Evolutionary conservation across 2,113 vertebrate genomes (phyloP), one percentile per base, ranked within the genome.

Genomic region (Andinoacara biseriatus): DNA sequence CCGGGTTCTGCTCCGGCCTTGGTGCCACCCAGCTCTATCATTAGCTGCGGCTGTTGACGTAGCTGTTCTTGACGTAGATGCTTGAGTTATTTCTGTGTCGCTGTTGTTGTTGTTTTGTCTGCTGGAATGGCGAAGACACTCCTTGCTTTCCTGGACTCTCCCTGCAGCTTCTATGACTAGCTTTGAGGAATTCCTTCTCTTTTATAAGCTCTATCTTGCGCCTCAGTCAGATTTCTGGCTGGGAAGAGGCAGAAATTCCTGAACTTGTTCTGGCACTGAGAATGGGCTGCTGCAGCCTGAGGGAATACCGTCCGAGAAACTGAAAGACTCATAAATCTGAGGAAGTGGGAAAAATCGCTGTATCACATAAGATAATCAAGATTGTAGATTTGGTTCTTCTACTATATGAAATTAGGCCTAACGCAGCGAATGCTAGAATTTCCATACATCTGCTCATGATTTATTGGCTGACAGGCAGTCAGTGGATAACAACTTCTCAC

Each of bases 101-200:
- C 79, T 83, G 84, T 40, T 84, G 67, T 40, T 84, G 67, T 88
- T 92, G 90, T 91, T 91, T 91, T 74, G 90, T 92, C 85, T 91
- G 81, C 76, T 38, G 59, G 77, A 69, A 80, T 38, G 58, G 62
- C 9, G 13, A 87, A 80, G 81, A 85, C 62, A 54, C 57, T 83
- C 79, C 58, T 82, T 69, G 61, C 74, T 82, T 91, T 90, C 75
- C 80, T 63, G 74, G 75, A 84, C 1, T 24, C 33, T 54, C 31
- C 76, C 24, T 52, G 14, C 13, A 20, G 22, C 56, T 84, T 40
- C 57, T 20, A 18, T 6, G 15, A 46, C 10, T 74, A 74, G 31
- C 58, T 90, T 40, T 17, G 46, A 86, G 76, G 76, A 84, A 86
- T 83, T 78, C 80, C 84, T 88, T n/a, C 61, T 78, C 80, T 89